phyloP scores from a whole-genome alignment of 2,797 vertebrate genomes.

The Amniataba percoides region DNA sequence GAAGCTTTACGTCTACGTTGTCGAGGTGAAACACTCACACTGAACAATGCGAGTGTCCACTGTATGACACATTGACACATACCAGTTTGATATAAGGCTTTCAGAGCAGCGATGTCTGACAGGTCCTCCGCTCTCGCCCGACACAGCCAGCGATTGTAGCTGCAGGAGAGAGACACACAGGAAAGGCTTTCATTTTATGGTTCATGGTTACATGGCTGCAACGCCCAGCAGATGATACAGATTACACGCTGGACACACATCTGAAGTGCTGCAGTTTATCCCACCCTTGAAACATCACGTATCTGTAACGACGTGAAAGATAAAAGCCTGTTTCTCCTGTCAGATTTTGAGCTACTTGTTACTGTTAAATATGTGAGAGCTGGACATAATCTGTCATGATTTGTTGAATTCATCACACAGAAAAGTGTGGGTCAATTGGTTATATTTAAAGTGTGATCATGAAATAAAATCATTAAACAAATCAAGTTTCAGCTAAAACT shows the following conservation, averaged over 20 bases:
- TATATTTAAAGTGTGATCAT: not conserved
- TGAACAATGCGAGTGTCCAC: not conserved
- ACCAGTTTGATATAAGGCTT: conserved; percentile 98
- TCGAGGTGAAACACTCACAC: not conserved
- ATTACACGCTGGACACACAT: not conserved
- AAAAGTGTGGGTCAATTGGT: not conserved
- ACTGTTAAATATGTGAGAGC: not conserved
- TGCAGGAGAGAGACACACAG: conserved; percentile 69
- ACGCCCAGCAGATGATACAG: not conserved
- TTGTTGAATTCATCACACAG: not conserved
- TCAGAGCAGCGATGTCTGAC: conserved; percentile 96
- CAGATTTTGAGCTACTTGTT: not conserved
- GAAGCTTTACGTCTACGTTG: not conserved
- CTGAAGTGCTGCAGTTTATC: not conserved
- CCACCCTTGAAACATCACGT: not conserved
- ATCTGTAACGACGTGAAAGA: no score
- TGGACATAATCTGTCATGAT: not conserved
- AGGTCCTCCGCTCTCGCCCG: conserved; percentile 96
- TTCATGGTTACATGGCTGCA: not conserved
- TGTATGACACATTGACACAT: conserved; percentile 44
- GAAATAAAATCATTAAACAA: not conserved
- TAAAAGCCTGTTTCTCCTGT: no score
- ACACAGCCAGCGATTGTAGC: conserved; percentile 97
- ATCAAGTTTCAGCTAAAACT: not conserved
- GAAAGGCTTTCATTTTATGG: not conserved